phyloP scores from a whole-genome alignment of 1,140 invertebrate genomes.

The Zaprionus vittiger region DNA sequence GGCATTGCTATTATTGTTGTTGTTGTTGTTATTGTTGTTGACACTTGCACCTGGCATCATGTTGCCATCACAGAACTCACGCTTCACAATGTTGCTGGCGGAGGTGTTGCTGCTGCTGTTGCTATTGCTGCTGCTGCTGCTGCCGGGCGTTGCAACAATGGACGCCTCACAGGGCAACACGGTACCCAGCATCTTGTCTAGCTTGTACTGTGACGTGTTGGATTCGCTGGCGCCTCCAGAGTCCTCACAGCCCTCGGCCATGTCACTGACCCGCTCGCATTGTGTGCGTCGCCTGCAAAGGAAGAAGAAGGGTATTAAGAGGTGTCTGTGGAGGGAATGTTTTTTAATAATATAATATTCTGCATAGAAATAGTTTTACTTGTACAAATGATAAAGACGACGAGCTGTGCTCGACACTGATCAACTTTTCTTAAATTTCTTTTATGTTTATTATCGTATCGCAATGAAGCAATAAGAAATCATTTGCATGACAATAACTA shows the following conservation, averaged over 20 bases:
- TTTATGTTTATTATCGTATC: too few relatives aligned
- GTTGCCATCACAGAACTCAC: slow-evolving; percentile 78
- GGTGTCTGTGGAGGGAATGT: background rate
- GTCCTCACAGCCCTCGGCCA: slow-evolving; percentile 84
- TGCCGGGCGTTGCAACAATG: slow-evolving; percentile 69
- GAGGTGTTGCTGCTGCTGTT: slow-evolving; percentile 28
- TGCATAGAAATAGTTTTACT: too few relatives aligned
- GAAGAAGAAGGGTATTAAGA: slow-evolving; percentile 1
- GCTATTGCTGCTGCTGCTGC: slow-evolving; percentile 33
- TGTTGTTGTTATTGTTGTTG: slow-evolving; percentile 58
- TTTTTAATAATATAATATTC: too few relatives aligned
- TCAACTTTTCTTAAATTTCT: too few relatives aligned
- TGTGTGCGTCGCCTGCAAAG: slow-evolving; percentile 50
- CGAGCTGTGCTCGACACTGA: too few relatives aligned
- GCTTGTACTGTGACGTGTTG: slow-evolving; percentile 70
- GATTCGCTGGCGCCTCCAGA: slow-evolving; percentile 76
- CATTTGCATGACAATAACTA: too few relatives aligned
- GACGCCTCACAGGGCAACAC: slow-evolving; percentile 83
- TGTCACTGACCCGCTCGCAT: slow-evolving; percentile 74
- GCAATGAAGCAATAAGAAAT: too few relatives aligned
- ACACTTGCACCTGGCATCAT: slow-evolving; percentile 68
- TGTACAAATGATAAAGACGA: too few relatives aligned
- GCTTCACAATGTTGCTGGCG: slow-evolving; percentile 74
- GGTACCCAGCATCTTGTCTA: slow-evolving; percentile 81
- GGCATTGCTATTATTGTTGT: slow-evolving; percentile 47